Conservation (phyloP, 1,140 invertebrate genomes). For the Drosophila baimaii region DNA sequence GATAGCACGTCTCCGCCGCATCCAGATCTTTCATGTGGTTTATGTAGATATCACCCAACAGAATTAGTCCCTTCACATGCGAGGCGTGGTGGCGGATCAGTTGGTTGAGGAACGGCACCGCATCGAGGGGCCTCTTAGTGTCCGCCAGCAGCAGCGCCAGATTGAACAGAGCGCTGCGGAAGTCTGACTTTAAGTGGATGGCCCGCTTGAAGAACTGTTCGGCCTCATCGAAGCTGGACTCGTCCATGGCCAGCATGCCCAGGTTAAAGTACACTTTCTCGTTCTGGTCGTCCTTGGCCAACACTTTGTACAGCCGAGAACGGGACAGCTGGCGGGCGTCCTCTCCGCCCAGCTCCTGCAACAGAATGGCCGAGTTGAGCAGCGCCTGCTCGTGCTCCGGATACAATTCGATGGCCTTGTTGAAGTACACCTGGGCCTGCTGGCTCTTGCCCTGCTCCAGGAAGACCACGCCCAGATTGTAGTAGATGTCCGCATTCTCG, state of each 20-base stretch:
- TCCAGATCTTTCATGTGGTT: constrained; percentile 97
- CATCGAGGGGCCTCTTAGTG: constrained; percentile 93
- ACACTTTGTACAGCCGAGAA: constrained; percentile 91
- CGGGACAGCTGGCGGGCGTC: constrained; percentile 91
- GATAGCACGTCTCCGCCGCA: constrained; percentile 97
- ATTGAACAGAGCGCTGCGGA: constrained; percentile 97
- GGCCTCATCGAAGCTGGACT: constrained; percentile 93
- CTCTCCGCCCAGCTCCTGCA: constrained; percentile 93
- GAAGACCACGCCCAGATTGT: constrained; percentile 98
- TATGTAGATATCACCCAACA: constrained; percentile 98
- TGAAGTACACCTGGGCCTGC: constrained; percentile 95
- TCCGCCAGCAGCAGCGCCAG: constrained; percentile 95
- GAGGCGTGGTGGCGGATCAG: constrained; percentile 96
- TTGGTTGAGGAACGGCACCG: constrained; percentile 96
- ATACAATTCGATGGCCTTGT: constrained; percentile 96
- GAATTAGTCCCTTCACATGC: constrained; percentile 96
- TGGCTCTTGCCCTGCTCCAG: constrained; percentile 96
- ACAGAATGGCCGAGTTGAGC: constrained; percentile 96
- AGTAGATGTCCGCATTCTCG: constrained; percentile 98
- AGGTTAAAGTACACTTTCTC: constrained; percentile 97
- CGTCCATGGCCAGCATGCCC: constrained; percentile 98
- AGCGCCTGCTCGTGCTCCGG: constrained; percentile 97
- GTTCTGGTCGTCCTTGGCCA: constrained; percentile 92
- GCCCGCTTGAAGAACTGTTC: constrained; percentile 95
- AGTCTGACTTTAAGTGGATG: constrained; percentile 93